phyloP scores from a whole-genome alignment of 2,113 vertebrate species.

The Callionymus lyra region DNA sequence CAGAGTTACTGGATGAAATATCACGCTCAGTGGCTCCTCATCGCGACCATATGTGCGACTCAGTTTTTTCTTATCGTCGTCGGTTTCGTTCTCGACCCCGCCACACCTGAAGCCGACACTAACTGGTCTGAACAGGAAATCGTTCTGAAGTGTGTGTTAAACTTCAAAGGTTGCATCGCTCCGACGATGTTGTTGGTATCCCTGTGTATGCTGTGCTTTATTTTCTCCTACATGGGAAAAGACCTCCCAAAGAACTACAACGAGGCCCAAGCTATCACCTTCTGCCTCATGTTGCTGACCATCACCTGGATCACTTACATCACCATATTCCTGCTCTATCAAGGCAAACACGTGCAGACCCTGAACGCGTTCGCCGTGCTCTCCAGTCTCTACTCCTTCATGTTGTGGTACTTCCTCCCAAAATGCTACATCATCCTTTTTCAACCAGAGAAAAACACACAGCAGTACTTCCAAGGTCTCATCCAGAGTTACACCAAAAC shows the following conservation, averaged over 20 bases:
- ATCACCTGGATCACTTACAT: constrained; percentile 64
- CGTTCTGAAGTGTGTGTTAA: constrained; percentile 57
- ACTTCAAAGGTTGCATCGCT: accelerated
- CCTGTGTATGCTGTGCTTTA: constrained; percentile 66
- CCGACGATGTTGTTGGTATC: constrained; percentile 26
- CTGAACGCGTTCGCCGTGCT: constrained; percentile 51
- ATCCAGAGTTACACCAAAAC: constrained; percentile 76
- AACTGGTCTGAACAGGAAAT: constrained; percentile 35
- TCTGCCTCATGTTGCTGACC: constrained; percentile 72
- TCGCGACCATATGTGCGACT: constrained; percentile 32
- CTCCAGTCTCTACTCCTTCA: constrained; percentile 56
- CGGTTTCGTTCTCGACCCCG: constrained; percentile 22
- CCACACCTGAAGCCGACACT: constrained; percentile 54
- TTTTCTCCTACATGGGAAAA: constrained; percentile 78
- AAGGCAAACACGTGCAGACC: constrained; percentile 42
- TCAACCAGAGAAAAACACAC: constrained; percentile 69
- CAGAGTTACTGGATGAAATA: constrained; percentile 68
- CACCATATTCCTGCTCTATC: constrained; percentile 48
- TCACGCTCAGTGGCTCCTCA: constrained; percentile 62
- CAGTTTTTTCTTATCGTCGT: constrained; percentile 52
- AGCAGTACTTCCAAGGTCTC: constrained; percentile 73
- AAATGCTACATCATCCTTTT: constrained; percentile 74
- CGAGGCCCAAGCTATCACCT: constrained; percentile 80
- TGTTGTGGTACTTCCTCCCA: constrained; percentile 74
- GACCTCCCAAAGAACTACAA: constrained; percentile 84